Conservation (phyloP, 2,888 invertebrate species). For the Agonopterix subpropinquella region DNA sequence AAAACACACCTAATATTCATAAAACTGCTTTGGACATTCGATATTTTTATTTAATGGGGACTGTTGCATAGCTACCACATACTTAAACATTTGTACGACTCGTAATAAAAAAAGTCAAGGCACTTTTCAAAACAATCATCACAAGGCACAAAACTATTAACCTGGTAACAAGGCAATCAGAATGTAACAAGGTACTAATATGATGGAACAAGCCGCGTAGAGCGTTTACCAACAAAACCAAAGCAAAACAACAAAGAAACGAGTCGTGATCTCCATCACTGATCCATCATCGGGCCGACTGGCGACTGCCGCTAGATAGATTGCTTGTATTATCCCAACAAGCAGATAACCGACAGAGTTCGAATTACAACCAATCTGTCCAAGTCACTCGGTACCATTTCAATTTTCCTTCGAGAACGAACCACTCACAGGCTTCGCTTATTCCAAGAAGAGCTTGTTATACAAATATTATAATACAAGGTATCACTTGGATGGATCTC, state of each 20-base stretch:
- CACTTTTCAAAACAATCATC: conserved; percentile 34
- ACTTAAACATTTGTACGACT: neutral
- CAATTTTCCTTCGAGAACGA: conserved; percentile 38
- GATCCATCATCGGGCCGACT: conserved; percentile 59
- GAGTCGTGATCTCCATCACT: conserved; percentile 67
- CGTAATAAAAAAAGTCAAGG: conserved; percentile 11
- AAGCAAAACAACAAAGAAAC: conserved; percentile 61
- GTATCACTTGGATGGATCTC: conserved; percentile 27
- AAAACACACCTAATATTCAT: conserved; percentile 6
- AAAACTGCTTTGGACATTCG: conserved; percentile 3
- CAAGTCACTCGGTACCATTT: conserved; percentile 44
- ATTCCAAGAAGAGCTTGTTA: conserved; percentile 30
- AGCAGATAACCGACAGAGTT: conserved; percentile 47
- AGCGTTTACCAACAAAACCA: conserved; percentile 59
- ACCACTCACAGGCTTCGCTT: conserved; percentile 38
- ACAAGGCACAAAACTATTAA: conserved; percentile 45
- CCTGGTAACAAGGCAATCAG: conserved; percentile 54
- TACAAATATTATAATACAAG: conserved; percentile 31
- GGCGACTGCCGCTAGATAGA: conserved; percentile 49
- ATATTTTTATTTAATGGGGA: neutral
- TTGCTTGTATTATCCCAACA: conserved; percentile 63
- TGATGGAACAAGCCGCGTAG: conserved; percentile 46
- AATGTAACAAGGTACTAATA: conserved; percentile 63
- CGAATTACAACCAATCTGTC: conserved; percentile 60
- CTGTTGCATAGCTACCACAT: neutral